Percentiles rank a stretch among this genome's conserved stretches.
These are phyloP conservation scores for Drosophila micromelanica DNA, from an alignment of 1,140 invertebrate species.

Conservation along the genomic window DNA sequence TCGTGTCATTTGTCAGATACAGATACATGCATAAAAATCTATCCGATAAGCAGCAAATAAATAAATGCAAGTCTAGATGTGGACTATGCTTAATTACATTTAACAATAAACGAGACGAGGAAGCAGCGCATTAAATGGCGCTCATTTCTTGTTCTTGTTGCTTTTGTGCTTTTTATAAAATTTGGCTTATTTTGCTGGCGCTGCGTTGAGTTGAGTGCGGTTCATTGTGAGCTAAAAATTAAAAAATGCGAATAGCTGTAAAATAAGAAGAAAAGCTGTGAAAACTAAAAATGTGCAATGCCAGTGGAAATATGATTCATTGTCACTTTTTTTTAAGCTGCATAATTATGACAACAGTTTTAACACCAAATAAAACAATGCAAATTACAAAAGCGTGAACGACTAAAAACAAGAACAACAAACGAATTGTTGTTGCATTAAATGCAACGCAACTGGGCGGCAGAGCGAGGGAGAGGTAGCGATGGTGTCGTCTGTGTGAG, in stretches of 20 bases:
- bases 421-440: constrained; percentile 27
- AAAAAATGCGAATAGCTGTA: constrained; percentile 32
- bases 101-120: constrained; percentile 62
- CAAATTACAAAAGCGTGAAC: constrained; percentile 62
- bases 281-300: constrained; percentile 76
- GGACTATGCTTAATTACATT: constrained; percentile 58
- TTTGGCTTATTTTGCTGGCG: constrained; percentile 48
- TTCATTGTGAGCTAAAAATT: constrained; percentile 56
- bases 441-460: constrained; percentile 37
- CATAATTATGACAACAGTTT: constrained; percentile 65
- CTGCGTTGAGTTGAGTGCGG: constrained; percentile 31
- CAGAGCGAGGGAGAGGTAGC: background rate
- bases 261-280: constrained; percentile 32
- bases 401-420: constrained; percentile 34
- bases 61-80: constrained; percentile 52
- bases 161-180: constrained; percentile 19
- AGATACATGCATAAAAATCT: constrained; percentile 45
- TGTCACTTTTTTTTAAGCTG: constrained; percentile 56
- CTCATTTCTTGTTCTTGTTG: constrained; percentile 44
- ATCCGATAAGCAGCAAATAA: constrained; percentile 4
- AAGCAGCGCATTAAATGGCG: constrained; percentile 71
- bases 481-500: constrained; percentile 3
- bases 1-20: constrained; percentile 48
- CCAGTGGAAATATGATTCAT: constrained; percentile 80
- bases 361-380: constrained; percentile 68